phyloP scores from a whole-genome alignment of 2,888 invertebrate genomes.

The Folsomia manolachei region DNA sequence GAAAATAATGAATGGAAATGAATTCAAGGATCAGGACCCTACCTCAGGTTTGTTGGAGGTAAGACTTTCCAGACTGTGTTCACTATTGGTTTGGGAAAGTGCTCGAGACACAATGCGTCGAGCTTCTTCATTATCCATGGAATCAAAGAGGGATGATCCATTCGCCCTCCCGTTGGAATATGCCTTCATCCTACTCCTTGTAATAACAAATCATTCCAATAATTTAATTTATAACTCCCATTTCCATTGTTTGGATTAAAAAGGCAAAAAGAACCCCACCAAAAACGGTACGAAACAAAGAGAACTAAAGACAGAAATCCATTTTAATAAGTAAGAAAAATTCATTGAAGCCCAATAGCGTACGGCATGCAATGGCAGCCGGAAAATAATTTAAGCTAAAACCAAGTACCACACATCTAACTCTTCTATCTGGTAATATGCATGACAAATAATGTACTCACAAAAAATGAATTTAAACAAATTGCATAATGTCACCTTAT shows the following conservation, averaged over 20 bases:
- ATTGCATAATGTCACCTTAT: no score
- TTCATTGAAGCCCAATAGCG: no score
- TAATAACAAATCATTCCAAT: background rate
- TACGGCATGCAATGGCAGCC: no score
- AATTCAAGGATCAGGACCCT: slow-evolving; percentile 24
- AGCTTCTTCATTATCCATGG: background rate
- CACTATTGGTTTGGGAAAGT: slow-evolving; percentile 28
- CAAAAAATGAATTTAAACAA: no score
- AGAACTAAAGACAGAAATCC: no score
- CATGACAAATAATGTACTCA: no score
- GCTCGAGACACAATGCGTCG: slow-evolving; percentile 21
- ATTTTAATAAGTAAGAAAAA: no score
- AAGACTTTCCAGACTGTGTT: slow-evolving; percentile 34
- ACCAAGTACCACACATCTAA: no score
- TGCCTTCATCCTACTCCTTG: slow-evolving; percentile 4
- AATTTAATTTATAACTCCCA: background rate
- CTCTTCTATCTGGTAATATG: no score
- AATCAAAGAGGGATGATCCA: background rate
- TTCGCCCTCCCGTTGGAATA: background rate
- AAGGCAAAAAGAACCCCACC: no score
- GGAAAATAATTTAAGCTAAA: no score
- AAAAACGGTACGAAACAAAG: no score
- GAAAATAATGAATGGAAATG: background rate
- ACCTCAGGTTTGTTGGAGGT: slow-evolving; percentile 35
- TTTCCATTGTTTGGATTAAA: background rate